Evolutionary conservation across 1,140 invertebrate species (phyloP), one percentile per base, ranked within the genome.

Genomic region (Elymnias hypermnestra): DNA sequence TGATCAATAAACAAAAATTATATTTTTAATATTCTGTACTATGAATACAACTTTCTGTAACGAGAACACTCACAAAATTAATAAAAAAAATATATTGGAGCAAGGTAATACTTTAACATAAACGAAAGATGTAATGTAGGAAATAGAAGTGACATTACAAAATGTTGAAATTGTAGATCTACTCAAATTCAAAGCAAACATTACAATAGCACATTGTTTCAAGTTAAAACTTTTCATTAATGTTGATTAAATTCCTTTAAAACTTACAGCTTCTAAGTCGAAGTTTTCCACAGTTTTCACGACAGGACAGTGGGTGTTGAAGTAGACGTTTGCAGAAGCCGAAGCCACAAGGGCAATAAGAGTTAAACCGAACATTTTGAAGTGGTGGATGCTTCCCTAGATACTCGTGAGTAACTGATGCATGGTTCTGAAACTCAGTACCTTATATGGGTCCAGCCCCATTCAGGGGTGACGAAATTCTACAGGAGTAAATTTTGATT

Each of bases 251-350:
- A n/a, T n/a, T n/a, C n/a, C n/a, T n/a, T n/a, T n/a, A n/a, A 18
- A n/a, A 64, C 71, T 74, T 48, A 77, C 73, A 10, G 61, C 62
- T 2, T 64, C 57, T n/a, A 63, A 26, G 37, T 74, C 67, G 47
- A 77, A 74, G 36, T 74, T 69, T 22, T 66, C 59, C 28, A 77
- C 62, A 1, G 64, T 54, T 43, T 71, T 70, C 13, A 65, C 28
- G 2, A 63, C 66, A n/a, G 73, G 69, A 31, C 73, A 77, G 9
- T 33, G 31, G 5, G 25, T 14, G 8, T 48, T 37, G 12, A 17
- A 3, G 36, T 26, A 29, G 17, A 57, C 63, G 21, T 55, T 50
- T 13, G 64, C 71, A 0, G 57, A 29, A 10, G 60, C 65, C 13
- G 50, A 49, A 10, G 62, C 68, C 5, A 64, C 52, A 5, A 74